A percentile compares a stretch with the other conserved stretches of the same genome.
Evolutionary conservation across 2,113 vertebrate species (phyloP).

Genomic region (Puffinus mauretanicus): DNA sequence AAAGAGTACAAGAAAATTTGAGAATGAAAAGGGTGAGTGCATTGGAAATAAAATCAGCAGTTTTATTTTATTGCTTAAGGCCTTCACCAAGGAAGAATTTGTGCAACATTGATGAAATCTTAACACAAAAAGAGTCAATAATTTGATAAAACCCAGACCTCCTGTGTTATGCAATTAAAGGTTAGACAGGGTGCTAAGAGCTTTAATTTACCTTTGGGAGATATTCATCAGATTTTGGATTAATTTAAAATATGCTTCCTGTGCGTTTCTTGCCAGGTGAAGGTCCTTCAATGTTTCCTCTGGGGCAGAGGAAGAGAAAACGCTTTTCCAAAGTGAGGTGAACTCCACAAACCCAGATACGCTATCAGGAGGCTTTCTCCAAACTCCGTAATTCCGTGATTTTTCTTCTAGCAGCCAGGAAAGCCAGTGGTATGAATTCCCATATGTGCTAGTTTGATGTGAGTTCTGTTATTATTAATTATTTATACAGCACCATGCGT

Average conservation of each 20-base stretch:
- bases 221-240: slow-evolving; percentile 15
- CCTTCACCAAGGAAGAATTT: slow-evolving; percentile 2
- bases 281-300: neutral
- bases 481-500: slow-evolving; percentile 11
- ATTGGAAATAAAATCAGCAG: slow-evolving; percentile 31
- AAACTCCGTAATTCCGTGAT: neutral
- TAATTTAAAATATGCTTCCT: slow-evolving; percentile 46
- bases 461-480: slow-evolving; percentile 55
- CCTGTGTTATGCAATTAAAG: slow-evolving; percentile 38
- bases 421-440: neutral
- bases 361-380: slow-evolving; percentile 14
- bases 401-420: slow-evolving; percentile 32
- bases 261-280: slow-evolving; percentile 23
- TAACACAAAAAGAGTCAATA: slow-evolving; percentile 27
- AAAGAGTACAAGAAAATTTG: neutral
- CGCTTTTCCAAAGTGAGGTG: neutral
- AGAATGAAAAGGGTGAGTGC: neutral
- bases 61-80: slow-evolving; percentile 2
- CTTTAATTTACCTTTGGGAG: slow-evolving; percentile 50
- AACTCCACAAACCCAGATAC: neutral
- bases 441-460: neutral
- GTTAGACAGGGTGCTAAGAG: slow-evolving; percentile 48
- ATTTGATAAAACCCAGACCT: slow-evolving; percentile 47
- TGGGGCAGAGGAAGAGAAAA: slow-evolving; percentile 12
- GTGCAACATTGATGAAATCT: neutral